A percentile compares a stretch with the other conserved stretches of the same genome.
phyloP scores from a whole-genome alignment of 2,797 vertebrate species.

The Antrozous pallidus region DNA sequence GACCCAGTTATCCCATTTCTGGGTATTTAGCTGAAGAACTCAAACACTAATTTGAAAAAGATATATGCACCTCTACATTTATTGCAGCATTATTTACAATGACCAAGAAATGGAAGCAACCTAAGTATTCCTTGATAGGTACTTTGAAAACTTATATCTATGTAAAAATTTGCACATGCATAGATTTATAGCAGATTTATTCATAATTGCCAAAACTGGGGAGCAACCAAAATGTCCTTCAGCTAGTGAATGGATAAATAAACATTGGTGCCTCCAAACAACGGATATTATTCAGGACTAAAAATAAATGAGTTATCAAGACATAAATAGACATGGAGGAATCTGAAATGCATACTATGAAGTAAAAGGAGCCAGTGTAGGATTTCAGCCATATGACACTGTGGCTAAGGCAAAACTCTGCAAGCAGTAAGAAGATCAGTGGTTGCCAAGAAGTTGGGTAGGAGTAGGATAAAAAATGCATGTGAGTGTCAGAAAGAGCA shows the following conservation, averaged over 20 bases:
- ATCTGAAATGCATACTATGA: background rate
- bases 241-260: background rate
- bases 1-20: background rate
- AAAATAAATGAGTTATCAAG: background rate
- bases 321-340: background rate
- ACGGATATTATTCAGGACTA: background rate
- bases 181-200: background rate
- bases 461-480: background rate
- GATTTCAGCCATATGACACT: background rate
- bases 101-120: background rate
- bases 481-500: background rate
- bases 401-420: background rate
- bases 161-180: background rate
- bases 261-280: background rate
- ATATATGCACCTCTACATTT: background rate
- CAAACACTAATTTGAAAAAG: background rate
- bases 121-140: background rate
- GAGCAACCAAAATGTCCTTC: background rate
- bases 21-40: background rate
- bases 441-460: background rate
- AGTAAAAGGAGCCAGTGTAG: background rate
- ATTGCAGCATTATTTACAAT: background rate
- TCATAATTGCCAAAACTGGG: background rate
- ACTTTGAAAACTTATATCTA: background rate
- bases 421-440: background rate